These are phyloP conservation scores for Aspiorhynchus laticeps DNA, from an alignment of 2,113 vertebrate genomes.

Conservation along the genomic window DNA sequence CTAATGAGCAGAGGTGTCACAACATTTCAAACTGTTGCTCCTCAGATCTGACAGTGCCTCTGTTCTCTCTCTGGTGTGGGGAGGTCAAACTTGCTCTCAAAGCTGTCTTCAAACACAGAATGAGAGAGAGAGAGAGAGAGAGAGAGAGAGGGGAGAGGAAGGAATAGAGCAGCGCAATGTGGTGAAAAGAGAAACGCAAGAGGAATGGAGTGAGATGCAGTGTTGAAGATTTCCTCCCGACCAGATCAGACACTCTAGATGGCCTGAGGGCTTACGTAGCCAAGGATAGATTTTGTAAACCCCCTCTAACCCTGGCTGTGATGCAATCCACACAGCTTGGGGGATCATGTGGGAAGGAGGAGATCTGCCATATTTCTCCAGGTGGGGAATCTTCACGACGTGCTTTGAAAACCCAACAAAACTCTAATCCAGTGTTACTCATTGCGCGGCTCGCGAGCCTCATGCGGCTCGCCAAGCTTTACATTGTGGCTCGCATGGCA, in stretches of 20 bases:
- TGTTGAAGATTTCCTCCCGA: not conserved
- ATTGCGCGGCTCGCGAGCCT: too few species aligned
- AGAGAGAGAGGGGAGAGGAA: not conserved
- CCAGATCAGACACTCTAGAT: not conserved
- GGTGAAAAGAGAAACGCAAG: not conserved
- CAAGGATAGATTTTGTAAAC: conserved; percentile 14
- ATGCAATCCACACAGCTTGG: conserved; percentile 19
- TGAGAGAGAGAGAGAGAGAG: not conserved
- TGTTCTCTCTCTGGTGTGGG: conserved; percentile 52
- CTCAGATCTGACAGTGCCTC: conserved; percentile 68
- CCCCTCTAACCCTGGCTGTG: conserved; percentile 27
- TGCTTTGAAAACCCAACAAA: not conserved
- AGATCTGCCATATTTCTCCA: conserved; percentile 24
- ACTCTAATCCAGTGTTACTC: too few species aligned
- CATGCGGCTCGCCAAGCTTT: too few species aligned
- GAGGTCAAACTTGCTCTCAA: conserved; percentile 53
- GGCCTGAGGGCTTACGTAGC: not conserved
- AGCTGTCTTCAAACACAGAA: conserved; percentile 29
- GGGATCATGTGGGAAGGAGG: conserved; percentile 27
- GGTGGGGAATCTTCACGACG: not conserved
- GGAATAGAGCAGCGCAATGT: not conserved
- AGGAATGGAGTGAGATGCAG: not conserved
- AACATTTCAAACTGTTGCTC: conserved; percentile 70
- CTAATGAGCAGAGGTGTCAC: conserved; percentile 79
- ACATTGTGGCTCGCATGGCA: too few species aligned